phyloP scores from a whole-genome alignment of 1,140 invertebrate species.

The Pseudomyrmex gracilis region DNA sequence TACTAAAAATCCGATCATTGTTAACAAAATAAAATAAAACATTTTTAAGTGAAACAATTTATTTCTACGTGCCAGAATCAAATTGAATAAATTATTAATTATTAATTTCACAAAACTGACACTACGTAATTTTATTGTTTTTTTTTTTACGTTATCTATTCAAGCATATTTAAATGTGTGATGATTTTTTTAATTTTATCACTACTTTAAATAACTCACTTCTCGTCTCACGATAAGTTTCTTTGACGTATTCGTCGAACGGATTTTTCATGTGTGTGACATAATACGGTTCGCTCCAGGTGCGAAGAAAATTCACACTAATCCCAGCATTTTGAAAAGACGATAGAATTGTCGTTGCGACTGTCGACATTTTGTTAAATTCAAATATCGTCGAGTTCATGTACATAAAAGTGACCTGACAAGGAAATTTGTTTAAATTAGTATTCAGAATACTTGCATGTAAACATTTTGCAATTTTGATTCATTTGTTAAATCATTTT shows the following conservation, averaged over 20 bases:
- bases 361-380: conserved; percentile 87
- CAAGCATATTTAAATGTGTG: no score
- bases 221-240: conserved; percentile 91
- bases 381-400: conserved; percentile 89
- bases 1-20: not conserved
- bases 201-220: conserved; percentile 88
- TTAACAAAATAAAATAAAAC: no score
- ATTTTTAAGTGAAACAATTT: no score
- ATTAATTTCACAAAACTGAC: no score
- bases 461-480: not conserved
- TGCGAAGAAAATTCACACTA: conserved; percentile 87
- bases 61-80: no score
- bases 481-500: not conserved
- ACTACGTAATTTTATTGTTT: no score
- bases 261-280: conserved; percentile 90
- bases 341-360: conserved; percentile 90
- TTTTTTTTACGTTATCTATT: no score
- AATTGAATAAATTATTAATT: no score
- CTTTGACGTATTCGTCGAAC: conserved; percentile 91
- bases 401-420: conserved; percentile 90
- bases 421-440: not conserved
- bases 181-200: no score
- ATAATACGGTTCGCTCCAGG: conserved; percentile 92
- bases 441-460: no score
- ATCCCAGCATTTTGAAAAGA: conserved; percentile 90